Percentiles rank a stretch among this genome's conserved stretches.
phyloP scores from a whole-genome alignment of 2,888 invertebrate species.

The Asteroscopus sphinx region DNA sequence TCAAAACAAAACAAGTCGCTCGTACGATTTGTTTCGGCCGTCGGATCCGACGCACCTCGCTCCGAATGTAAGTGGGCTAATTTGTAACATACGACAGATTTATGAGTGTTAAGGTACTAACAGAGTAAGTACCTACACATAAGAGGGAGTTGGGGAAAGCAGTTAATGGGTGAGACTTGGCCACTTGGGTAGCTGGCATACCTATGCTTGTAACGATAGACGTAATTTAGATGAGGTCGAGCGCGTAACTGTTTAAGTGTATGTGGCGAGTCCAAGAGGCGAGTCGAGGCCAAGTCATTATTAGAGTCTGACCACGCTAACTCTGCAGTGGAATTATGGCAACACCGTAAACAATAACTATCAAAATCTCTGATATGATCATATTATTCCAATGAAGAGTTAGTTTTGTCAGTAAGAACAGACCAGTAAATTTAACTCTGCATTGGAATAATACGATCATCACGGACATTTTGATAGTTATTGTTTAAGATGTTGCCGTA shows the following conservation, averaged over 20 bases:
- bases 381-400: too few relatives aligned
- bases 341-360: too few relatives aligned
- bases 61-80: constrained; percentile 68
- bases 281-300: too few relatives aligned
- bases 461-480: too few relatives aligned
- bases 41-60: constrained; percentile 59
- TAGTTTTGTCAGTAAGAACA: too few relatives aligned
- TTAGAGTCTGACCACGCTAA: too few relatives aligned
- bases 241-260: constrained; percentile 31
- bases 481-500: too few relatives aligned
- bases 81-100: constrained; percentile 79
- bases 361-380: too few relatives aligned
- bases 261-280: constrained; percentile 19
- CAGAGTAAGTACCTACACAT: constrained; percentile 54
- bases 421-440: too few relatives aligned
- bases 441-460: too few relatives aligned
- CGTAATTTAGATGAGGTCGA: constrained; percentile 45
- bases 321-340: too few relatives aligned
- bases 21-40: constrained; percentile 73
- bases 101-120: constrained; percentile 68
- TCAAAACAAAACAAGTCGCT: constrained; percentile 71
- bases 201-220: constrained; percentile 20
- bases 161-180: constrained; percentile 68
- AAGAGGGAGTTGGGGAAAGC: constrained; percentile 66
- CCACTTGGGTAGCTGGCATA: constrained; percentile 52